These are phyloP conservation scores for Hypanus sabinus DNA, from an alignment of 2,113 vertebrate species.

Conservation along the genomic window DNA sequence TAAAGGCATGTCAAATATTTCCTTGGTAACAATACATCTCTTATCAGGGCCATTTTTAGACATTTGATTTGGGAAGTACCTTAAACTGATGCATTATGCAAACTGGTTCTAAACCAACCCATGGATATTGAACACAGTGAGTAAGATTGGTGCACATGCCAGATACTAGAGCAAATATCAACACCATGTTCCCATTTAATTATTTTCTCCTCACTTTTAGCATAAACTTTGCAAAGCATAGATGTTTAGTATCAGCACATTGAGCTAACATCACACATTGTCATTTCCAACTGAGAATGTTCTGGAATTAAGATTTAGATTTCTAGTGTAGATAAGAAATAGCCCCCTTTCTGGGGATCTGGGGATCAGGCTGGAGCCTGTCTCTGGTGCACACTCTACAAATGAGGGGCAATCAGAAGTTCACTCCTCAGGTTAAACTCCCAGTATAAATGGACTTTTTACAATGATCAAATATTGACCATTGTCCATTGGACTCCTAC, in stretches of 20 bases:
- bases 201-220: not conserved
- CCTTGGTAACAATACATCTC: constrained; percentile 4
- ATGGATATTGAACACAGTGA: not conserved
- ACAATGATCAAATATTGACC: too few species aligned
- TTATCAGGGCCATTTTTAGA: not conserved
- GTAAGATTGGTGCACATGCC: not conserved
- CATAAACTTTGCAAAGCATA: not conserved
- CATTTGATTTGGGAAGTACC: constrained; percentile 10
- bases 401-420: not conserved
- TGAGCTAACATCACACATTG: not conserved
- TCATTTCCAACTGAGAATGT: not conserved
- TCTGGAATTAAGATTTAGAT: not conserved
- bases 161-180: not conserved
- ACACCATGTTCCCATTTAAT: not conserved
- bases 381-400: not conserved
- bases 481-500: not conserved
- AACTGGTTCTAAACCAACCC: not conserved
- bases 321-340: not conserved
- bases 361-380: not conserved
- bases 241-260: not conserved
- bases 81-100: constrained; percentile 27
- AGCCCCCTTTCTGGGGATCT: not conserved
- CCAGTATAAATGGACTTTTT: not conserved
- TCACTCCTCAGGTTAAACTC: not conserved
- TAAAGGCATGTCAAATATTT: constrained; percentile 2